phyloP scores from a whole-genome alignment of 2,113 vertebrate species.

The Pluvialis apricaria region DNA sequence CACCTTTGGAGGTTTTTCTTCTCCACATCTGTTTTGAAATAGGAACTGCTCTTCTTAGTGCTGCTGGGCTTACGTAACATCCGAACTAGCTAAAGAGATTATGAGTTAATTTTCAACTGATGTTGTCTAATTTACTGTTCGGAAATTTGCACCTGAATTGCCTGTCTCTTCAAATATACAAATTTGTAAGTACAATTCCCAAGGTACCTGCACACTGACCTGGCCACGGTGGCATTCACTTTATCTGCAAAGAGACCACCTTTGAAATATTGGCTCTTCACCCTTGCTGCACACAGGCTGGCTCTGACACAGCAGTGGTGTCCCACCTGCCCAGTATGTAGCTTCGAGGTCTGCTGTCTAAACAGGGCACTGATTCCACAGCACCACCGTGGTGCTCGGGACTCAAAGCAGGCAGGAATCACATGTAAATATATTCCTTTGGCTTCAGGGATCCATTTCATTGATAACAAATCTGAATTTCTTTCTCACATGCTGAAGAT shows the following conservation, averaged over 20 bases:
- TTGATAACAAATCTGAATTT: slow-evolving; percentile 31
- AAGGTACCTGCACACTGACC: not conserved
- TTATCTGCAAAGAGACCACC: not conserved
- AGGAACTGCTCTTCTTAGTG: not conserved
- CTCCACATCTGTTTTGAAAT: slow-evolving; percentile 14
- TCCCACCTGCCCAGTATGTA: not conserved
- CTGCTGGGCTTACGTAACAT: not conserved
- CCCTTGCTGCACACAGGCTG: not conserved
- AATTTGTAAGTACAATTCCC: not conserved
- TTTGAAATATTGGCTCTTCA: not conserved
- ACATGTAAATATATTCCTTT: slow-evolving; percentile 4
- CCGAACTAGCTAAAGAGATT: not conserved
- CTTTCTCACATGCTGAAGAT: not conserved
- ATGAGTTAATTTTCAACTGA: not conserved
- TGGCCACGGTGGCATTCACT: not conserved
- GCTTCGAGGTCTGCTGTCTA: not conserved
- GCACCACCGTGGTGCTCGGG: not conserved
- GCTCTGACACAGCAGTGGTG: not conserved
- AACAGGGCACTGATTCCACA: not conserved
- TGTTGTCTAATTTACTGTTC: not conserved
- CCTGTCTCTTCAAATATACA: not conserved
- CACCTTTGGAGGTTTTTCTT: slow-evolving; percentile 22
- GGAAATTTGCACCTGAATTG: not conserved
- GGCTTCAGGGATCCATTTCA: not conserved
- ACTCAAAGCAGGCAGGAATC: not conserved